phyloP scores from a whole-genome alignment of 2,113 vertebrate genomes.

The Tetrax tetrax region DNA sequence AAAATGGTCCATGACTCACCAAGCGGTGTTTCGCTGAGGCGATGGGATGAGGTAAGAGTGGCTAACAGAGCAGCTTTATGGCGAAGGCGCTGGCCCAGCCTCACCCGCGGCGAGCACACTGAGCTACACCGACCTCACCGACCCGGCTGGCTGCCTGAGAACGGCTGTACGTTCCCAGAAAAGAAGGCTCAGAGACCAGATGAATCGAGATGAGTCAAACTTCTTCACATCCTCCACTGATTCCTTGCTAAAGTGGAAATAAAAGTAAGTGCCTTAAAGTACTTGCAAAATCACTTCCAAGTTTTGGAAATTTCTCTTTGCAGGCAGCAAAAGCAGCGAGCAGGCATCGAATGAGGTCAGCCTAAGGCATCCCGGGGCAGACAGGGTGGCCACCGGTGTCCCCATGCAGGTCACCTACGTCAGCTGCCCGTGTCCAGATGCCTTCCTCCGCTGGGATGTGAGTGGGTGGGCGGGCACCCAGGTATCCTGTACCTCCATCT shows the following conservation, averaged over 20 bases:
- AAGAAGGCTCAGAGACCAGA: background rate
- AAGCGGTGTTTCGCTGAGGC: fast-evolving
- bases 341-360: background rate
- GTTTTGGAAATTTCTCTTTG: background rate
- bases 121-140: background rate
- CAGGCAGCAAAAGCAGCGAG: background rate
- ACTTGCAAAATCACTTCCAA: background rate
- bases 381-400: background rate
- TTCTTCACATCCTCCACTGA: background rate
- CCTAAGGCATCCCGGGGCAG: background rate
- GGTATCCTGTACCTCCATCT: conserved; percentile 12
- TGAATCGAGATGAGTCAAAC: background rate
- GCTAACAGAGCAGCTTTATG: background rate
- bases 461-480: background rate
- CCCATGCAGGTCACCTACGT: fast-evolving
- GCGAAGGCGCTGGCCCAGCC: no score
- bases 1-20: background rate
- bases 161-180: fast-evolving
- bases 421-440: background rate
- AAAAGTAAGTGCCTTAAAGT: no score
- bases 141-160: background rate
- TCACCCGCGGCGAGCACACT: fast-evolving
- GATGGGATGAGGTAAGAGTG: background rate
- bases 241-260: background rate
- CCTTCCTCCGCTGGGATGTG: fast-evolving